Base-by-base conservation (phyloP, 2,888 invertebrate genomes). In the Pteria penguin region DNA sequence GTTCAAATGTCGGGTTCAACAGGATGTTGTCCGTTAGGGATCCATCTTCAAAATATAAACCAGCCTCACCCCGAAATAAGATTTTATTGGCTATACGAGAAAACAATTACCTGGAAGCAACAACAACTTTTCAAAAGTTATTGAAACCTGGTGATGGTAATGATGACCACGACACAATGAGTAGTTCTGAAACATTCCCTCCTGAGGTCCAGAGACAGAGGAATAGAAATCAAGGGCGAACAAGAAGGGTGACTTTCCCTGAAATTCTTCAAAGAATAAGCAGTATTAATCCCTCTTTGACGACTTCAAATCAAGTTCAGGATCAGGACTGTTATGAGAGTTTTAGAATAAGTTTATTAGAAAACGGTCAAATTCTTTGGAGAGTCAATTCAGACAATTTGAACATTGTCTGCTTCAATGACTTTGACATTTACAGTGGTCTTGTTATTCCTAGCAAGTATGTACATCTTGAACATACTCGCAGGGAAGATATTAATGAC, bases 1-100 rank as follows among this genome's bases (percentile, higher is more conserved):
- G 67, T 8, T 27, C 67, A 11, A 29, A 67, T 67, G 55, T 67
- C n/a, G 67, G 67, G 11, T 67, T 36, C 55, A 22, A 8, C 27
- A 67, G 67, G 54, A 57, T 67, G 67, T 27, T 67, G 27, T 67
- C 67, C 5, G 27, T 67, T 31, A 52, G 67, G 14, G 67, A 67
- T 31, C n/a, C 22, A 14, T 18, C 32, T 31, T 54, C n/a, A 32
- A 67, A 67, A 24, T 31, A 67, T 31, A 67, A 55, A 31, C 67
- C 67, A 11, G 67, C 67, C 22, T 67, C 67, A 18, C 32, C 45
- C 18, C 27, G 55, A 27, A 67, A 67, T 67, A 14, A 29, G 5
- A 55, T 67, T 14, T 29, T 67, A 22, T 22, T 27, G 14, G 24
- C 33, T 55, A n/a, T 18, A 14, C 29, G 55, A 55, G 67, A 67